phyloP scores from a whole-genome alignment of 92 coral and sea anemone species.

The Porites evermanni region DNA sequence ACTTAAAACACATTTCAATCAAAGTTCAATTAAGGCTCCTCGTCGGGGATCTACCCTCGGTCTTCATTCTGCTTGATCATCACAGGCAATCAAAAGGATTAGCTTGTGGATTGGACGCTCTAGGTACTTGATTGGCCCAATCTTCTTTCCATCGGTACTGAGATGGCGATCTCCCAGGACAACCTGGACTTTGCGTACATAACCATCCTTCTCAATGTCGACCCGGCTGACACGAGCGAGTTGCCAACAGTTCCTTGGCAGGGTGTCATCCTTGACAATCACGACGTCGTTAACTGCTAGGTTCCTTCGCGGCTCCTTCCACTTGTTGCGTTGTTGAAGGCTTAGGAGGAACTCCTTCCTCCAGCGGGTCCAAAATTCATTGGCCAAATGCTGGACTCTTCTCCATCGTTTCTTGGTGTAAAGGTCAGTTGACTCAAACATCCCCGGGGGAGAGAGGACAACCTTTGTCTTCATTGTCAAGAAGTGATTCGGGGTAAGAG shows the following conservation, averaged over 20 bases:
- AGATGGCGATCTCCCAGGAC: conserved; percentile 13
- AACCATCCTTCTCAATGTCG: conserved; percentile 4
- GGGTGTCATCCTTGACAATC: conserved; percentile 31
- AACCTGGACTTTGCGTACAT: neutral
- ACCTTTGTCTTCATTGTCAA: too few species aligned
- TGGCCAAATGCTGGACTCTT: too few species aligned
- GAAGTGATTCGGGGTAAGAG: too few species aligned
- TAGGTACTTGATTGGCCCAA: conserved; percentile 26
- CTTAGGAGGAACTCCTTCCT: too few species aligned
- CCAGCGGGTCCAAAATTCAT: too few species aligned
- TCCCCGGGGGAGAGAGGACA: too few species aligned
- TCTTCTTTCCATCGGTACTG: neutral
- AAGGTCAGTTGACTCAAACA: too few species aligned
- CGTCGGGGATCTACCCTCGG: conserved; percentile 20
- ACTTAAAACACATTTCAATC: too few species aligned
- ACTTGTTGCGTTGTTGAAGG: neutral
- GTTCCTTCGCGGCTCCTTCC: neutral
- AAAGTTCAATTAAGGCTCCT: neutral
- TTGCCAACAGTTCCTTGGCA: conserved; percentile 24
- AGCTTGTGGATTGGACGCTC: conserved; percentile 45
- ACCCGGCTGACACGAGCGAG: conserved; percentile 9
- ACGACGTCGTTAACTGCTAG: conserved; percentile 6
- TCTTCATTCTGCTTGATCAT: conserved; percentile 10
- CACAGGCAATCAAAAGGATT: conserved; percentile 14
- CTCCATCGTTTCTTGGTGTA: too few species aligned